Evolutionary conservation across 2,113 vertebrate species (phyloP), one percentile per base, ranked within the genome.

Genomic region (Channa maculata): DNA sequence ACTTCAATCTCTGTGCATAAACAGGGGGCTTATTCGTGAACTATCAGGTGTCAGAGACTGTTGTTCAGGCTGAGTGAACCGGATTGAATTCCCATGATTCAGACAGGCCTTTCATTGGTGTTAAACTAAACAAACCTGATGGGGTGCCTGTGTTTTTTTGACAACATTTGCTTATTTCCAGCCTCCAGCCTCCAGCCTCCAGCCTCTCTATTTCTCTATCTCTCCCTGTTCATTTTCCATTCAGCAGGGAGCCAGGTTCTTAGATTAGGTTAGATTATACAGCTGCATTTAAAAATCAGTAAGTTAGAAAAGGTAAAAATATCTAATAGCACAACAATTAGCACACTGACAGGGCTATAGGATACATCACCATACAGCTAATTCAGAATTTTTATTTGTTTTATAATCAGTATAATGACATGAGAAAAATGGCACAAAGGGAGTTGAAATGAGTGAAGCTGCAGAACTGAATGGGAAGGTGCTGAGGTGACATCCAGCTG

Each of bases 11-110:
- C 60, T 65, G 70, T 36, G 72, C 64, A 73, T 62, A 63, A 82
- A 79, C 60, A 12, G 45, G 58, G 58, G 70, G 81, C 77, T 85
- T 76, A 83, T 72, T 84, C 80, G 43, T 46, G 24, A 71, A 69
- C 84, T 79, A 69, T 83, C 75, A 83, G 75, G 70, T 86, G 86
- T 89, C 83, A 67, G 74, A 65, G 66, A 6, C 77, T 49, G 46
- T 90, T 87, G 80, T 88, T 88, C 77, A 75, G 78, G 80, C 76
- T 75, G 83, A 89, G 70, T 77, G 85, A 79, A 80, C 75, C 79
- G 58, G 63, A 80, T 79, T 72, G 74, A 83, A 86, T 90, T 87
- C 86, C 83, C 70, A 53, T 75, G 82, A 91, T 72, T 87, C 79
- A 77, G 44, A 80, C 84, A 80, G 71, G 82, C 63, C 43, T 76